Conservation (phyloP, 2,888 invertebrate species). For the Cyaniris semiargus region DNA sequence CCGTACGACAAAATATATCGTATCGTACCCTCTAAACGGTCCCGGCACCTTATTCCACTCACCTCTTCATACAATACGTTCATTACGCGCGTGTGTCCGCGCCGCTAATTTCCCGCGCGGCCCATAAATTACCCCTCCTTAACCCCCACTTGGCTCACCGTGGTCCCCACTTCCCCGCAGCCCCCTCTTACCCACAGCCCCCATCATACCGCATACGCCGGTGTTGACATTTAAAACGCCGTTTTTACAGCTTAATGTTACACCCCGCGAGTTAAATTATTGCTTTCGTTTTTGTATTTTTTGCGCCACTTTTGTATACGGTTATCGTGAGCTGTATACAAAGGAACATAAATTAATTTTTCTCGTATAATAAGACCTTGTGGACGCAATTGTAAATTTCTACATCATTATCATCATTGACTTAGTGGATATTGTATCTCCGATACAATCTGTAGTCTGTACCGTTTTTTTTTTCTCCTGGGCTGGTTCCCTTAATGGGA, state of each 20-base stretch:
- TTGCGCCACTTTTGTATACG: background rate
- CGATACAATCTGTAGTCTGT: too few relatives aligned
- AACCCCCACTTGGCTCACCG: slow-evolving; percentile 27
- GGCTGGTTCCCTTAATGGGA: too few relatives aligned
- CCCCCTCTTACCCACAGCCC: background rate
- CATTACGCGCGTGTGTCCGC: slow-evolving; percentile 45
- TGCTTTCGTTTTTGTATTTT: slow-evolving; percentile 10
- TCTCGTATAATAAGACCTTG: background rate
- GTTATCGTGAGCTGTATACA: slow-evolving; percentile 3
- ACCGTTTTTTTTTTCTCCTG: too few relatives aligned
- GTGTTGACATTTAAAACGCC: slow-evolving; percentile 27
- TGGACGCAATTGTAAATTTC: background rate
- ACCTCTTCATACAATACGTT: slow-evolving; percentile 43
- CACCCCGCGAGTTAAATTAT: slow-evolving; percentile 19
- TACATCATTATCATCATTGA: background rate
- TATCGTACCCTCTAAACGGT: background rate
- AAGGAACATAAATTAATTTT: slow-evolving; percentile 1
- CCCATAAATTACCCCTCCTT: slow-evolving; percentile 48
- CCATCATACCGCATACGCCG: slow-evolving; percentile 5
- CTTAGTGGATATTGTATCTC: too few relatives aligned
- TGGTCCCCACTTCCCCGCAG: slow-evolving; percentile 1
- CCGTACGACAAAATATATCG: background rate
- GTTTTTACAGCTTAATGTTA: slow-evolving; percentile 18
- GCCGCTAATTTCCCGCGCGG: slow-evolving; percentile 51
- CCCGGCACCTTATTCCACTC: slow-evolving; percentile 7